A percentile compares a stretch with the other conserved stretches of the same genome.
phyloP scores from a whole-genome alignment of 2,888 invertebrate species.

The Hypsopygia costalis region DNA sequence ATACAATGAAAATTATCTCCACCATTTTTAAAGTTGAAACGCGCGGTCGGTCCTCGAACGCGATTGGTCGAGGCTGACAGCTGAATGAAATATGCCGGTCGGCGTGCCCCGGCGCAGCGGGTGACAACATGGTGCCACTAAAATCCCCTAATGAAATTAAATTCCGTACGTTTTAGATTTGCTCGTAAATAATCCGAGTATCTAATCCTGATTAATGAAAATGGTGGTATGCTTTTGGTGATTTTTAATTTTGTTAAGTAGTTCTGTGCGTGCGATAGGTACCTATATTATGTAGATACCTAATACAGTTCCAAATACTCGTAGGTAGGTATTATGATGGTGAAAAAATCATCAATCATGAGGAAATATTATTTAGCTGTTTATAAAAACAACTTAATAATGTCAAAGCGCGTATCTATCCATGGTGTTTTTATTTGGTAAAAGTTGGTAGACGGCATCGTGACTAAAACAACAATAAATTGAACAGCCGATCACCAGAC shows the following conservation, averaged over 20 bases:
- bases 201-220: slow-evolving; percentile 79
- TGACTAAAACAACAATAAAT: slow-evolving; percentile 52
- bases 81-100: slow-evolving; percentile 70
- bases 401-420: too few species aligned
- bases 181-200: slow-evolving; percentile 75
- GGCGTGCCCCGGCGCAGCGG: slow-evolving; percentile 68
- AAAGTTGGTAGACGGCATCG: slow-evolving; percentile 21
- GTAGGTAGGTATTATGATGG: too few species aligned
- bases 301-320: too few species aligned
- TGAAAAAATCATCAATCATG: too few species aligned
- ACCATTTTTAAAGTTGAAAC: slow-evolving; percentile 75
- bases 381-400: too few species aligned
- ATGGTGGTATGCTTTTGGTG: slow-evolving; percentile 46
- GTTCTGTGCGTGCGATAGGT: slow-evolving; percentile 14
- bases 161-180: slow-evolving; percentile 76
- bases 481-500: slow-evolving; percentile 49
- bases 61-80: slow-evolving; percentile 71
- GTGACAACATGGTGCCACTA: slow-evolving; percentile 74
- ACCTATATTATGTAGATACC: background rate
- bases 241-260: slow-evolving; percentile 43
- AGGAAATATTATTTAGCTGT: too few species aligned
- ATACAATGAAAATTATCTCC: slow-evolving; percentile 78
- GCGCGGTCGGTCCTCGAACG: slow-evolving; percentile 40
- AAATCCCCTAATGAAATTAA: slow-evolving; percentile 79
- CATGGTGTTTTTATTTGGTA: background rate